phyloP scores from a whole-genome alignment of 1,140 invertebrate species.

The Gerris buenoi region DNA sequence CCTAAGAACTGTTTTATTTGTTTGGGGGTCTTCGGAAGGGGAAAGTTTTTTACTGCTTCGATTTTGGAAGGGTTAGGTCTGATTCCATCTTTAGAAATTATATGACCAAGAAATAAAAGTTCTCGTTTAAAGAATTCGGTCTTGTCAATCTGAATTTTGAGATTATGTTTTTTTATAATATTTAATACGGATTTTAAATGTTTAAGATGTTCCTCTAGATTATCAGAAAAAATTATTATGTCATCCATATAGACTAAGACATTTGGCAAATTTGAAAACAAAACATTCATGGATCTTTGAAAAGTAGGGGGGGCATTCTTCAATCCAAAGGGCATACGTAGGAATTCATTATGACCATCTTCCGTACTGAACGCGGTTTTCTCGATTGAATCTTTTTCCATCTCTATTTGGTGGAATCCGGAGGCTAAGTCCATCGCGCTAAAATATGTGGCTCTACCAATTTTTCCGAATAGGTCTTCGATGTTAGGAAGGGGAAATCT shows the following conservation, averaged over 20 bases:
- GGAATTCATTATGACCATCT: conserved; percentile 14
- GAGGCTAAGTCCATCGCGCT: conserved; percentile 15
- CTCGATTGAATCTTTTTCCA: conserved; percentile 11
- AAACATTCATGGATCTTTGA: conserved; percentile 25
- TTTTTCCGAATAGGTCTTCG: not conserved
- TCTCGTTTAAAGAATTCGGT: conserved; percentile 32
- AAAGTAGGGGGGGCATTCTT: conserved; percentile 16
- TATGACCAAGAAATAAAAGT: conserved; percentile 32
- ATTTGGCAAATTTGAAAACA: not conserved
- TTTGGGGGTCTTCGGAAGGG: conserved; percentile 26
- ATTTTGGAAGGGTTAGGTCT: conserved; percentile 31
- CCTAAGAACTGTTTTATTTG: conserved; percentile 32
- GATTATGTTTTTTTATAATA: conserved; percentile 26
- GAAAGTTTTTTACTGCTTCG: conserved; percentile 6
- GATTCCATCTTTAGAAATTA: conserved; percentile 29
- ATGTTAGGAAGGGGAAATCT: conserved; percentile 8
- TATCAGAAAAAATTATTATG: conserved; percentile 27
- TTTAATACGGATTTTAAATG: conserved; percentile 27
- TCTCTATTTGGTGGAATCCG: conserved; percentile 26
- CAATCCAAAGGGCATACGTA: conserved; percentile 18
- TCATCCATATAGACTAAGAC: conserved; percentile 31
- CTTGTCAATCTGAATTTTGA: conserved; percentile 34
- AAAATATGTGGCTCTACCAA: conserved; percentile 16
- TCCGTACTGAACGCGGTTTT: conserved; percentile 21
- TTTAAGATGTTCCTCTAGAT: conserved; percentile 25